phyloP scores from a whole-genome alignment of 2,113 vertebrate species.

The Pseudopodoces humilis region DNA sequence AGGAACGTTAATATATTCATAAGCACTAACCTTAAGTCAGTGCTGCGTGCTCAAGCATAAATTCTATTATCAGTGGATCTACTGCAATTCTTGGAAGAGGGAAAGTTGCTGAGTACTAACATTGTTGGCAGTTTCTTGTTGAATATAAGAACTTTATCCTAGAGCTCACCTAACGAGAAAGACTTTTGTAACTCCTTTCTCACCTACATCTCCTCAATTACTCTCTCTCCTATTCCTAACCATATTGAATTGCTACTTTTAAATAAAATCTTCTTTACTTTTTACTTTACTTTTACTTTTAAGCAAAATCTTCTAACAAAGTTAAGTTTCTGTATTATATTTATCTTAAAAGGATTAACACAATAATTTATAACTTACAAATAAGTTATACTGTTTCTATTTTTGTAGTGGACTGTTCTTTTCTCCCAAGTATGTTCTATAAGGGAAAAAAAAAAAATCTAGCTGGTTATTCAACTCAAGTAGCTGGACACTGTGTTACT shows the following conservation, averaged over 20 bases:
- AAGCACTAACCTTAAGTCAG: slow-evolving; percentile 54
- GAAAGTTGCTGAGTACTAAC: slow-evolving; percentile 9
- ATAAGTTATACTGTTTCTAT: neutral
- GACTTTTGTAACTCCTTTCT: neutral
- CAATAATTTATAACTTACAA: neutral
- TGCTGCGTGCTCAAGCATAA: slow-evolving; percentile 57
- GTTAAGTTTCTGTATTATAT: neutral
- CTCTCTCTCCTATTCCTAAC: neutral
- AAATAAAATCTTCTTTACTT: neutral
- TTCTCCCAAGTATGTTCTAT: neutral
- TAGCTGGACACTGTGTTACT: neutral
- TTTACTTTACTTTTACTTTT: neutral
- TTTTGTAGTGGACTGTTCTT: neutral
- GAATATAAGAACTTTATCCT: neutral
- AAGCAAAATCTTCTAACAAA: neutral
- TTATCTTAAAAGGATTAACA: neutral
- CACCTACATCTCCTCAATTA: neutral
- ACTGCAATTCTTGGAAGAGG: slow-evolving; percentile 34
- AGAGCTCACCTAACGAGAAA: neutral
- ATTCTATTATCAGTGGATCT: slow-evolving; percentile 57
- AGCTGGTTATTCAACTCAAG: neutral
- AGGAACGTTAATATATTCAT: slow-evolving; percentile 33
- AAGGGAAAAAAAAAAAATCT: neutral
- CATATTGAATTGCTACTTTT: neutral
- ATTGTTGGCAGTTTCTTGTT: neutral